Conservation (phyloP, 2,888 invertebrate genomes). For the Synergus umbraculus region DNA sequence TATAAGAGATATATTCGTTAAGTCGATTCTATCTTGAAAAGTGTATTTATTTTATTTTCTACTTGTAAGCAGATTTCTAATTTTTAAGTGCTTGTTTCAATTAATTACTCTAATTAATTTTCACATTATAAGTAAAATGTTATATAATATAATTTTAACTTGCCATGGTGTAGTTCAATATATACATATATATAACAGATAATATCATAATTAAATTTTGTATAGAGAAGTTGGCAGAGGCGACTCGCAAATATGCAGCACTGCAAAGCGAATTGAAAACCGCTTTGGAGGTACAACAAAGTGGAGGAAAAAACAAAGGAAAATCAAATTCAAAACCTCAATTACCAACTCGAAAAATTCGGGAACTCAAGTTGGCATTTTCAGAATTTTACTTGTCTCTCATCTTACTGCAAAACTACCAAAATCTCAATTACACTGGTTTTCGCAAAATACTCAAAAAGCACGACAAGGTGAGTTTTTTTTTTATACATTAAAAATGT, state of each 20-base stretch:
- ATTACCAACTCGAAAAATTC: conserved; percentile 88
- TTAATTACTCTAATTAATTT: background rate
- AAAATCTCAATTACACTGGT: conserved; percentile 98
- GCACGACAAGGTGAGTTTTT: conserved; percentile 92
- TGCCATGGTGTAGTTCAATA: background rate
- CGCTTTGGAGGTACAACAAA: conserved; percentile 73
- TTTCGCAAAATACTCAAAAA: conserved; percentile 99
- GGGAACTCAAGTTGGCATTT: conserved; percentile 97
- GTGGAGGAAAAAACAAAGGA: conserved; percentile 76
- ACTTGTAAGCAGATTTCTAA: conserved; percentile 1
- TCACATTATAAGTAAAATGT: background rate
- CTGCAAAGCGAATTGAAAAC: conserved; percentile 90
- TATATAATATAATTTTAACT: background rate
- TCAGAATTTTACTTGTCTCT: conserved; percentile 99
- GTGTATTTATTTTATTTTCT: conserved; percentile 6
- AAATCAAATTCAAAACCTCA: conserved; percentile 75
- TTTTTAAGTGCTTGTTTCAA: background rate
- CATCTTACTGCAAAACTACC: conserved; percentile 98
- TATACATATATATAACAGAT: background rate
- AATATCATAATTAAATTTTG: conserved; percentile 52
- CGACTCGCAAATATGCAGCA: conserved; percentile 94
- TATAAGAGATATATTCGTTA: conserved; percentile 23
- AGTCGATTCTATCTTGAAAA: conserved; percentile 34
- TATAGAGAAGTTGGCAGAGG: conserved; percentile 97
- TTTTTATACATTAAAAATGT: no score